A percentile compares a stretch with the other conserved stretches of the same genome.
phyloP scores from a whole-genome alignment of 2,888 invertebrate species.

The Aplocera efformata region DNA sequence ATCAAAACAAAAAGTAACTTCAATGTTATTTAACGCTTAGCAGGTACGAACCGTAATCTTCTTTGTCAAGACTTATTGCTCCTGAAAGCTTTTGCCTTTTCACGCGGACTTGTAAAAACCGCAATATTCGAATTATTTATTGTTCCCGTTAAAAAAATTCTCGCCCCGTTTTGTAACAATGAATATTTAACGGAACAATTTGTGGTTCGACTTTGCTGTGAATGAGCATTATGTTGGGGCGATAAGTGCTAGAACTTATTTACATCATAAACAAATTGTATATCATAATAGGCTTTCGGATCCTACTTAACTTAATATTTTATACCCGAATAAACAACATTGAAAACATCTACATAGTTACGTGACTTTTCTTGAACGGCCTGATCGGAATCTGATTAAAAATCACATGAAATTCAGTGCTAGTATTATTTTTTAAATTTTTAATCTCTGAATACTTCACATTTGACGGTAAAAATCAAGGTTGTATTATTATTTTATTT shows the following conservation, averaged over 20 bases:
- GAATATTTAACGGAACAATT: slow-evolving; percentile 39
- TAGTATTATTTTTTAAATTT: no score
- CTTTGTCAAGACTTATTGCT: slow-evolving; percentile 67
- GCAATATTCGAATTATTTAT: slow-evolving; percentile 66
- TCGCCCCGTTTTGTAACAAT: slow-evolving; percentile 41
- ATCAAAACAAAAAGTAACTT: slow-evolving; percentile 19
- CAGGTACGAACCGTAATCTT: slow-evolving; percentile 59
- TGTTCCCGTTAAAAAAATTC: slow-evolving; percentile 58
- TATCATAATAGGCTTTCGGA: no score
- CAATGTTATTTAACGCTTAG: slow-evolving; percentile 50
- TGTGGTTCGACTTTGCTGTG: slow-evolving; percentile 36
- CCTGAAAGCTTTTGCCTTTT: slow-evolving; percentile 64
- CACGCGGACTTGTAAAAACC: slow-evolving; percentile 57
- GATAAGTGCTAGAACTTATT: slow-evolving; percentile 7
- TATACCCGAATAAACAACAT: no score
- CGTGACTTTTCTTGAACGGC: no score
- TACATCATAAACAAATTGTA: no score
- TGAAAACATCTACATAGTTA: no score
- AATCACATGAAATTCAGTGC: no score
- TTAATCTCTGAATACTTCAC: no score
- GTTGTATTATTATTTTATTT: no score
- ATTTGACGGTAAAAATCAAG: no score
- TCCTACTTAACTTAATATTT: no score
- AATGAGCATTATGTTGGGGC: slow-evolving; percentile 17
- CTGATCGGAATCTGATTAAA: no score